Conservation (phyloP, 2,888 invertebrate genomes). For the Tupiocoris notatus region DNA sequence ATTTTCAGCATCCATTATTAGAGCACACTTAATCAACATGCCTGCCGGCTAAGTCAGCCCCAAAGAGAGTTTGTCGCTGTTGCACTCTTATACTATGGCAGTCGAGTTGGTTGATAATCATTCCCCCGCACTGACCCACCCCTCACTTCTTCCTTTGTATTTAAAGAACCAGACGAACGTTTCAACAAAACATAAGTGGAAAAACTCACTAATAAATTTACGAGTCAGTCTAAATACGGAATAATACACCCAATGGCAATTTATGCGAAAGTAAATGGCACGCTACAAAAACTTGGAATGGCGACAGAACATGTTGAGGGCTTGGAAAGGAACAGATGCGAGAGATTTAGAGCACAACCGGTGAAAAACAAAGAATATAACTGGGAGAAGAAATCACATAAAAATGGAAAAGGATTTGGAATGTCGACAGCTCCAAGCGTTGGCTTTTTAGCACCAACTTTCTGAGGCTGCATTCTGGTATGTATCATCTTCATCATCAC, state of each 20-base stretch:
- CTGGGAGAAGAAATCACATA: too few species aligned
- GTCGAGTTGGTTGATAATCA: neutral
- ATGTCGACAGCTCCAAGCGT: neutral
- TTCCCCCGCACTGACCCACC: neutral
- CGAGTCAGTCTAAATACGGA: conserved; percentile 45
- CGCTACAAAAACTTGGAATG: conserved; percentile 37
- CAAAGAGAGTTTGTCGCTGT: too few species aligned
- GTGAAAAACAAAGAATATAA: too few species aligned
- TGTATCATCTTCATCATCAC: conserved; percentile 77
- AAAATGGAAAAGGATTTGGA: neutral
- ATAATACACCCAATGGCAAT: conserved; percentile 42
- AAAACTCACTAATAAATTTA: conserved; percentile 25
- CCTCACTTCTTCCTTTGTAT: too few species aligned
- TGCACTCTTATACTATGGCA: too few species aligned
- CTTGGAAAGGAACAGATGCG: too few species aligned
- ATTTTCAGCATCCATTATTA: too few species aligned
- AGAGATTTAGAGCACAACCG: too few species aligned
- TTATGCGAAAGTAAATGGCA: conserved; percentile 44
- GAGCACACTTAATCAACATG: too few species aligned
- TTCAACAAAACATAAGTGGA: neutral
- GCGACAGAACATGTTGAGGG: conserved; percentile 29
- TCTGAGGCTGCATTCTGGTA: conserved; percentile 67
- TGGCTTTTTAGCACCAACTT: conserved; percentile 70
- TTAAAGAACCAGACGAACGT: neutral
- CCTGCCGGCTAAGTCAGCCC: too few species aligned